Percentiles rank a stretch among this genome's conserved stretches.
Conservation (phyloP, 2,888 invertebrate genomes). For the Limnephilus marmoratus region DNA sequence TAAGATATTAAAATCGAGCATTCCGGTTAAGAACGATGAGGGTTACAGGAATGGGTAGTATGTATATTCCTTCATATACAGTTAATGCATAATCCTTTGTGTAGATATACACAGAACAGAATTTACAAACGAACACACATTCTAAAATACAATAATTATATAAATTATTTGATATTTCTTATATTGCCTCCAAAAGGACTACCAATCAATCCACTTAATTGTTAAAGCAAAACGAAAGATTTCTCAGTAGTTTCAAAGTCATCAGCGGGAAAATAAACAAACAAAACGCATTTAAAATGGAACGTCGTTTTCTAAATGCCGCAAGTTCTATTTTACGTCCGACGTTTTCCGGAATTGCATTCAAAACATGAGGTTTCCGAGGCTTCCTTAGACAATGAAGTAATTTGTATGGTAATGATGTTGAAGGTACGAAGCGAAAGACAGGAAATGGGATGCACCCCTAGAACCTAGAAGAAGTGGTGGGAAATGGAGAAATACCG, state of each 20-base stretch:
- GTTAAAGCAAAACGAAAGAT: background rate
- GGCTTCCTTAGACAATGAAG: constrained; percentile 5
- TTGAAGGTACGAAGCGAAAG: background rate
- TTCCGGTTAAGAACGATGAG: no score
- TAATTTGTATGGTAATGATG: constrained; percentile 13
- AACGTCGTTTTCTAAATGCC: background rate
- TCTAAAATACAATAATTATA: no score
- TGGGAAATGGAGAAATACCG: background rate
- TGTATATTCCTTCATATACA: no score
- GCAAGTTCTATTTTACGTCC: background rate
- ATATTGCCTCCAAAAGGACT: background rate
- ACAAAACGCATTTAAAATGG: background rate
- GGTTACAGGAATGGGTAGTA: no score
- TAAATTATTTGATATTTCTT: no score
- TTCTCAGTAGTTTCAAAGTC: background rate
- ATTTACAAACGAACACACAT: background rate
- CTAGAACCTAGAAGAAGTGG: background rate
- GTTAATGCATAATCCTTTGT: no score
- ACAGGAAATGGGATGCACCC: constrained; percentile 18
- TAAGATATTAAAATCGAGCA: no score
- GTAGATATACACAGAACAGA: background rate
- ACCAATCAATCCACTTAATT: background rate
- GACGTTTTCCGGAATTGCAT: background rate
- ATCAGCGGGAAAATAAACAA: background rate
- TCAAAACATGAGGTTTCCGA: background rate